Conservation (phyloP, 2,113 vertebrate genomes). For the Oncorhynchus masou region DNA sequence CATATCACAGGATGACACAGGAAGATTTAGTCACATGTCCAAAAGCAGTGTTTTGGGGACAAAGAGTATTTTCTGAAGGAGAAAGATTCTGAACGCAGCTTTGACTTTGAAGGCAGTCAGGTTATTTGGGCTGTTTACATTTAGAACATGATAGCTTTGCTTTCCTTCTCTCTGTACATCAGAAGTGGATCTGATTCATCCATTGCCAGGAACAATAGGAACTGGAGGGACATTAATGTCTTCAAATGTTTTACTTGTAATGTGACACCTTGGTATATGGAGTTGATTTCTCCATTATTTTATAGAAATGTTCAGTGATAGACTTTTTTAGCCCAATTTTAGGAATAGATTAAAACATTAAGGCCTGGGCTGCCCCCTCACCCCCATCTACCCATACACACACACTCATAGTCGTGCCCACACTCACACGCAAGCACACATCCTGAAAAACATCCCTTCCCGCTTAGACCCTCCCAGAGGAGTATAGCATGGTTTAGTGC, state of each 20-base stretch:
- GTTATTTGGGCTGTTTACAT: neutral
- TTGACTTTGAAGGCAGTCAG: neutral
- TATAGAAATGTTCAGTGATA: too few species aligned
- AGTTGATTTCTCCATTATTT: too few species aligned
- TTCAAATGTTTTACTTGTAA: neutral
- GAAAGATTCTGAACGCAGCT: neutral
- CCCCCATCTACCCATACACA: too few species aligned
- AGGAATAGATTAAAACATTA: too few species aligned
- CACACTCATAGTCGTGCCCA: neutral
- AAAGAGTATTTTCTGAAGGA: neutral
- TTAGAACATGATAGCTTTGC: neutral
- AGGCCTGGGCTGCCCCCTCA: too few species aligned
- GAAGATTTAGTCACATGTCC: neutral
- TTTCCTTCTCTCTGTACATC: neutral
- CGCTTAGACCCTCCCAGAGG: constrained; percentile 74
- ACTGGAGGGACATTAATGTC: neutral
- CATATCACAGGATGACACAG: neutral
- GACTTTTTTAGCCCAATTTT: too few species aligned
- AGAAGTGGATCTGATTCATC: neutral
- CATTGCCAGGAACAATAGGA: neutral
- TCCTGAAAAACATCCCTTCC: constrained; percentile 75
- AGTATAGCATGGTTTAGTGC: constrained; percentile 66
- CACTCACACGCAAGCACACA: constrained; percentile 51
- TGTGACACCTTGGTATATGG: neutral
- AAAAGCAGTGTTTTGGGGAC: neutral